These are phyloP conservation scores for Chesias legatella DNA, from an alignment of 2,888 invertebrate species.

Conservation along the genomic window DNA sequence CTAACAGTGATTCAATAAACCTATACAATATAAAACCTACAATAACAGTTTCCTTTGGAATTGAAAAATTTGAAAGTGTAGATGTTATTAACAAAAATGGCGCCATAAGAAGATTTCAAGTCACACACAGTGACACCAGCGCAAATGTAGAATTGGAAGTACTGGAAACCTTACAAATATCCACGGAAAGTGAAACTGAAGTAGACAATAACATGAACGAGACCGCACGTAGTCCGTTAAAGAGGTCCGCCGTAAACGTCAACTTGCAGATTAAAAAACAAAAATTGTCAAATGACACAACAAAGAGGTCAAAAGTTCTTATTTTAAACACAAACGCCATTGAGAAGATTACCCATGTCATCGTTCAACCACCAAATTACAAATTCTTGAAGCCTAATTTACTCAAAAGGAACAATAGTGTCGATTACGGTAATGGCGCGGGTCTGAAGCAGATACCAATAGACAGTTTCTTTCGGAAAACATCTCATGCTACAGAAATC, in stretches of 20 bases:
- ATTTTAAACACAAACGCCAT: constrained; percentile 73
- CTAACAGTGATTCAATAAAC: constrained; percentile 36
- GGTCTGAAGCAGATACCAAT: constrained; percentile 56
- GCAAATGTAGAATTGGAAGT: constrained; percentile 54
- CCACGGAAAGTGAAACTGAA: constrained; percentile 43
- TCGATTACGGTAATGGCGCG: constrained; percentile 47
- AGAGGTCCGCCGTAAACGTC: constrained; percentile 52
- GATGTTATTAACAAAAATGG: constrained; percentile 51
- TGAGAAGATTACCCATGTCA: constrained; percentile 69
- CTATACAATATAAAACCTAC: constrained; percentile 37
- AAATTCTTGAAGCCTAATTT: constrained; percentile 65
- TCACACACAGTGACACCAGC: constrained; percentile 39
- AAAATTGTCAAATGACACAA: constrained; percentile 45
- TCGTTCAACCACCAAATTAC: constrained; percentile 73
- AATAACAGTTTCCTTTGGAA: constrained; percentile 49
- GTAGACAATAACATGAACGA: constrained; percentile 45
- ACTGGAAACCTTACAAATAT: constrained; percentile 42
- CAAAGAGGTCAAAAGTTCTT: constrained; percentile 66
- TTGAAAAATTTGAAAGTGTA: constrained; percentile 47
- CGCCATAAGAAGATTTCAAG: constrained; percentile 45
- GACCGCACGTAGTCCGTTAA: constrained; percentile 35
- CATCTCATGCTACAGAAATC: constrained; percentile 30
- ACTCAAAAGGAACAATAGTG: constrained; percentile 38
- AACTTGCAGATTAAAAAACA: constrained; percentile 70
- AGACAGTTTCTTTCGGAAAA: constrained; percentile 48